Conservation (phyloP, 2,888 invertebrate genomes). For the Ophion obscuratus region DNA sequence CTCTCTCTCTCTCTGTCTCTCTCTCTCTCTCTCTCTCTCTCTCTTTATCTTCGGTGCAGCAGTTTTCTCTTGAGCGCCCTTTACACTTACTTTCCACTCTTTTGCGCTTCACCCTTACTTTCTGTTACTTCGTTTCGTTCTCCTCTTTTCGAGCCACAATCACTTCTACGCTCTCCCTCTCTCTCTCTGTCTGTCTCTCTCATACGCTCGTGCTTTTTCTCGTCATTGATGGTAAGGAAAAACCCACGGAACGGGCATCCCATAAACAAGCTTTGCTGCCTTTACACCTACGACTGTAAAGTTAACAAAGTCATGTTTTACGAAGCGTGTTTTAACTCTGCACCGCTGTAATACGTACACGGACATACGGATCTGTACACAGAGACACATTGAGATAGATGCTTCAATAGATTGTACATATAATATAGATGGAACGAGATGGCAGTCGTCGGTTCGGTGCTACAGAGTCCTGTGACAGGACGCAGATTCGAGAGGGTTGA, state of each 20-base stretch:
- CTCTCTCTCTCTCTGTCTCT: constrained; percentile 43
- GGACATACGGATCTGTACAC: neutral
- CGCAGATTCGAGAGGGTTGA: constrained; percentile 17
- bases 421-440: constrained; percentile 31
- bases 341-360: neutral
- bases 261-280: constrained; percentile 70
- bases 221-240: constrained; percentile 42
- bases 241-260: constrained; percentile 63
- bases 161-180: constrained; percentile 21
- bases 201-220: neutral
- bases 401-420: neutral
- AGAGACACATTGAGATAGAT: neutral
- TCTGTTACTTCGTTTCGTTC: constrained; percentile 38
- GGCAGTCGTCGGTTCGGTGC: constrained; percentile 29
- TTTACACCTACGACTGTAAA: constrained; percentile 68
- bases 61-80: constrained; percentile 41
- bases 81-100: constrained; percentile 33
- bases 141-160: constrained; percentile 30
- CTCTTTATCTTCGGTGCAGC: constrained; percentile 16
- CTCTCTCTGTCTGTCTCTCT: constrained; percentile 19
- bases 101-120: constrained; percentile 15
- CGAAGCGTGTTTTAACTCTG: constrained; percentile 68
- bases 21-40: constrained; percentile 40
- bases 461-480: constrained; percentile 20
- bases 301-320: constrained; percentile 76